A percentile compares a stretch with the other conserved stretches of the same genome.
Conservation (phyloP, 2,113 vertebrate species). For the Pan troglodytes region DNA sequence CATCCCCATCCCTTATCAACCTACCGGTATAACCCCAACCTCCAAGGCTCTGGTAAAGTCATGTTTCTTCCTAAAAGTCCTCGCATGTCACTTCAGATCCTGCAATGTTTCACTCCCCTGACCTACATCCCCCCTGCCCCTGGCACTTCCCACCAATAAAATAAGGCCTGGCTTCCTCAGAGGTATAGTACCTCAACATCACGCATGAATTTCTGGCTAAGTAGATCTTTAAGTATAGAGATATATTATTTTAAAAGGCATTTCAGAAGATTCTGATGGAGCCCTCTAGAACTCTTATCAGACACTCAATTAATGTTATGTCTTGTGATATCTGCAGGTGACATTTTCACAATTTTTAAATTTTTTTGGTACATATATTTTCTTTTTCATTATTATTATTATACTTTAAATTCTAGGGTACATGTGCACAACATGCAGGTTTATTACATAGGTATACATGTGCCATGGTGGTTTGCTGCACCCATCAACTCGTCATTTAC, state of each 20-base stretch:
- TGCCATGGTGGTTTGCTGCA: too few relatives aligned
- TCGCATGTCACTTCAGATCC: background rate
- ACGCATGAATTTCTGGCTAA: background rate
- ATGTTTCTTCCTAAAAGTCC: background rate
- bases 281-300: background rate
- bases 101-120: background rate
- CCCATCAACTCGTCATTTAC: too few relatives aligned
- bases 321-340: background rate
- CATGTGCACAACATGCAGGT: too few relatives aligned
- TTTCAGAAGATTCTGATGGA: background rate
- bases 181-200: background rate
- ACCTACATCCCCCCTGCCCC: background rate
- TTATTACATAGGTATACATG: too few relatives aligned
- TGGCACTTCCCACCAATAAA: background rate
- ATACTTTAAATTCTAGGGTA: too few relatives aligned
- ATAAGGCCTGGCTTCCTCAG: background rate
- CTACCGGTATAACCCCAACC: background rate
- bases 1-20: background rate
- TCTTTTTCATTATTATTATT: background rate
- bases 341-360: background rate
- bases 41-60: background rate
- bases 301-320: background rate
- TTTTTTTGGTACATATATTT: background rate
- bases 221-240: background rate
- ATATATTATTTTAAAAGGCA: background rate